Evolutionary conservation across 2,113 vertebrate species (phyloP).

Genomic region (Atractosteus spatula): DNA sequence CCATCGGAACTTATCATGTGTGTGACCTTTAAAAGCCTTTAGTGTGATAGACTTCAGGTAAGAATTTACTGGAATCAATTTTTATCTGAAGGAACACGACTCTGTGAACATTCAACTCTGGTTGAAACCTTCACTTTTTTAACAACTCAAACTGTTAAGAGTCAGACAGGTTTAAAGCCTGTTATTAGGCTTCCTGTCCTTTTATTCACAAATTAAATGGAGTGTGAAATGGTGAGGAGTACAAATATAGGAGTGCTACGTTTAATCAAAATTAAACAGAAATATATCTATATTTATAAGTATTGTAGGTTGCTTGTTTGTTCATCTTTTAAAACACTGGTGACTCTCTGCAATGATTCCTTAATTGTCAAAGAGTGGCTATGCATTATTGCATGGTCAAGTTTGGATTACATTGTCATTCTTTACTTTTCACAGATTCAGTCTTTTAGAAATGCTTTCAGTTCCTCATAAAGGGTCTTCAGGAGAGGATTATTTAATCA

Average conservation of each 20-base stretch:
- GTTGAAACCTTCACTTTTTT: slow-evolving; percentile 58
- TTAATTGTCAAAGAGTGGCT: slow-evolving; percentile 71
- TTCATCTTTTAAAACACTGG: slow-evolving; percentile 77
- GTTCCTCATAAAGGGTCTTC: too few relatives aligned
- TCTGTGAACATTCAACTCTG: slow-evolving; percentile 34
- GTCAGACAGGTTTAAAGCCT: slow-evolving; percentile 39
- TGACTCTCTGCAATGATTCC: slow-evolving; percentile 72
- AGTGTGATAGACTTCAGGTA: slow-evolving; percentile 75
- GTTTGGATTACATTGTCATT: slow-evolving; percentile 55
- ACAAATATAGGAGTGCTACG: slow-evolving; percentile 54
- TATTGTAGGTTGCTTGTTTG: slow-evolving; percentile 68
- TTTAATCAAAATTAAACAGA: slow-evolving; percentile 66
- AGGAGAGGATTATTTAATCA: too few relatives aligned
- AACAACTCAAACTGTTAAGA: too few relatives aligned
- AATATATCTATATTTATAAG: slow-evolving; percentile 38
- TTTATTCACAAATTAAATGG: slow-evolving; percentile 65
- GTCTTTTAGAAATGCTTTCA: too few relatives aligned
- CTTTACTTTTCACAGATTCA: too few relatives aligned
- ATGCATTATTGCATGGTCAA: slow-evolving; percentile 59
- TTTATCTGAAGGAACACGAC: slow-evolving; percentile 63
- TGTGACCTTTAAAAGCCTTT: slow-evolving; percentile 80
- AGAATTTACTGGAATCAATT: slow-evolving; percentile 78
- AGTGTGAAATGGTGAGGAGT: slow-evolving; percentile 57
- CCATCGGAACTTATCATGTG: slow-evolving; percentile 77
- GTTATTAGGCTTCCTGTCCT: slow-evolving; percentile 56